These are phyloP conservation scores for Nymphicus hollandicus DNA, from an alignment of 2,113 vertebrate genomes.

Conservation along the genomic window DNA sequence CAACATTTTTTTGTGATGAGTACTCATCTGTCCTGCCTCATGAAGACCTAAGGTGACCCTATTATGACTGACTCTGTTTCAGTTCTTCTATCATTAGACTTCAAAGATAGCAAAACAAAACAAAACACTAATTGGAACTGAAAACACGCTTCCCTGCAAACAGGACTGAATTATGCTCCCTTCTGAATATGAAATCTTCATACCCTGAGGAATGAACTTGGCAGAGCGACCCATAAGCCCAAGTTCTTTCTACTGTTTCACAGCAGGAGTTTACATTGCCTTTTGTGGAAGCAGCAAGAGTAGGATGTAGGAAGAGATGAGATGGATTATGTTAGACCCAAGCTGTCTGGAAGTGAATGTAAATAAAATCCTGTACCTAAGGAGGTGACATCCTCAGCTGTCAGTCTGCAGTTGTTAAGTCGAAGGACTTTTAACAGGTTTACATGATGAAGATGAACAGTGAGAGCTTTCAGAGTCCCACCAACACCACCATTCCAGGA, in stretches of 20 bases:
- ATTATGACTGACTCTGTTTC: background rate
- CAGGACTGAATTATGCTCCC: background rate
- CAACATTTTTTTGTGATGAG: background rate
- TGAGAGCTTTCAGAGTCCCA: slow-evolving; percentile 73
- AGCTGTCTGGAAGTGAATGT: background rate
- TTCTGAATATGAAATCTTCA: background rate
- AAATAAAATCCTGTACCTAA: slow-evolving; percentile 74
- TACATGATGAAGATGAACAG: slow-evolving; percentile 75
- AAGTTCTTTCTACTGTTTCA: background rate
- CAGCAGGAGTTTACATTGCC: background rate
- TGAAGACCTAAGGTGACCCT: background rate
- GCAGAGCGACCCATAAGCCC: background rate
- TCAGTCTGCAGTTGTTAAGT: slow-evolving; percentile 82
- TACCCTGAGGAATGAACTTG: background rate
- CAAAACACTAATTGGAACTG: background rate
- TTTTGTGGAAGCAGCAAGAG: background rate
- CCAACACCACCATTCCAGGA: slow-evolving; percentile 88
- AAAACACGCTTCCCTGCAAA: background rate
- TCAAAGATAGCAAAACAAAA: background rate
- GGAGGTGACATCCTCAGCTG: slow-evolving; percentile 73
- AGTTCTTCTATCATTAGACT: background rate
- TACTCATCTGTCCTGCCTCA: background rate
- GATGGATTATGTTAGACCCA: background rate
- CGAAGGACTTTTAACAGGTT: slow-evolving; percentile 76
- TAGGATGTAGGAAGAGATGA: background rate